phyloP scores from a whole-genome alignment of 2,888 invertebrate genomes.

The Shargacucullia verbasci region DNA sequence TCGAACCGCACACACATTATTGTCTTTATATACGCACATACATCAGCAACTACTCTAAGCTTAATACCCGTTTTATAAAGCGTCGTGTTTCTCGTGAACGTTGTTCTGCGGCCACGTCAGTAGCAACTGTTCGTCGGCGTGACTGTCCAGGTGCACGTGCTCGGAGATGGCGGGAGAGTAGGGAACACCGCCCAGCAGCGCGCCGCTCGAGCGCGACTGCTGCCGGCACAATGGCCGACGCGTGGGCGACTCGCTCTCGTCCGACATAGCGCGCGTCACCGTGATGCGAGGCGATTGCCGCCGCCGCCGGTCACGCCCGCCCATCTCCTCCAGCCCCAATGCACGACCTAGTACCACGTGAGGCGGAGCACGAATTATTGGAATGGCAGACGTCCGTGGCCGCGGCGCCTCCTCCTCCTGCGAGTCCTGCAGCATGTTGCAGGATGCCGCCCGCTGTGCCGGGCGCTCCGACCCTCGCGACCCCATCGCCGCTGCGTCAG shows the following conservation, averaged over 20 bases:
- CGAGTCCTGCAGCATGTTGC: slow-evolving; percentile 91
- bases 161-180: slow-evolving; percentile 84
- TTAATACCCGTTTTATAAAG: slow-evolving; percentile 81
- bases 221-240: slow-evolving; percentile 83
- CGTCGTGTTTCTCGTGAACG: slow-evolving; percentile 71
- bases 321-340: slow-evolving; percentile 85
- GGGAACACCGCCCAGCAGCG: slow-evolving; percentile 81
- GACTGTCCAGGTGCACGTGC: slow-evolving; percentile 68
- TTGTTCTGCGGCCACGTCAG: slow-evolving; percentile 88
- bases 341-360: slow-evolving; percentile 90
- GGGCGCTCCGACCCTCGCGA: slow-evolving; percentile 79
- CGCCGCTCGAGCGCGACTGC: slow-evolving; percentile 86
- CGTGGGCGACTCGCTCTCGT: slow-evolving; percentile 91
- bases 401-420: slow-evolving; percentile 80
- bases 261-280: slow-evolving; percentile 92
- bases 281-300: slow-evolving; percentile 91
- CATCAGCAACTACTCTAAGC: slow-evolving; percentile 67
- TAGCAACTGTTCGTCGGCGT: slow-evolving; percentile 85
- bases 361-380: slow-evolving; percentile 87
- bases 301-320: slow-evolving; percentile 75
- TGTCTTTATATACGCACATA: slow-evolving; percentile 74
- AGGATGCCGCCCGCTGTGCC: slow-evolving; percentile 91
- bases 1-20: slow-evolving; percentile 79
- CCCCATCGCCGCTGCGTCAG: slow-evolving; percentile 84
- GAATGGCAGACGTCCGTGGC: slow-evolving; percentile 80